These are phyloP conservation scores for Sarcophaga bullata DNA, from an alignment of 1,140 invertebrate genomes.

Conservation along the genomic window DNA sequence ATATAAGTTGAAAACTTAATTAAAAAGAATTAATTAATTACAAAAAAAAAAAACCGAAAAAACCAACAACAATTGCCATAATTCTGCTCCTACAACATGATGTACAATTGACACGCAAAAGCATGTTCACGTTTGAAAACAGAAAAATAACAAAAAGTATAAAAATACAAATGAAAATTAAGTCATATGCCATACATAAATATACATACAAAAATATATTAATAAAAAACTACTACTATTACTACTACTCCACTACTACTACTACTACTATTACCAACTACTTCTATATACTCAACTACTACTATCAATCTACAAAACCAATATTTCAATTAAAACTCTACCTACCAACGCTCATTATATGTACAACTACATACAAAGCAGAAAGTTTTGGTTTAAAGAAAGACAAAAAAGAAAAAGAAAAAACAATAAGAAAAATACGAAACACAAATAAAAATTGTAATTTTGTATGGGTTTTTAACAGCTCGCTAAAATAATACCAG, in stretches of 20 bases:
- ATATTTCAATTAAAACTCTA: not conserved
- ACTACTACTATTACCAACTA: conserved; percentile 15
- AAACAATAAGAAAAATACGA: not conserved
- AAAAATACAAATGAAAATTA: not conserved
- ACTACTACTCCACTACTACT: conserved; percentile 6
- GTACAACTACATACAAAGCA: not conserved
- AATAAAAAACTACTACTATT: not conserved
- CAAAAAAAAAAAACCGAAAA: conserved; percentile 17
- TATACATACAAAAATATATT: conserved; percentile 10
- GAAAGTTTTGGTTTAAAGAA: not conserved
- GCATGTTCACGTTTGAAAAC: conserved; percentile 26
- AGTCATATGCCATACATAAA: conserved; percentile 18
- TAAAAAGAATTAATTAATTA: not conserved
- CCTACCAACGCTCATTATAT: conserved; percentile 1
- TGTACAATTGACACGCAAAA: conserved; percentile 40
- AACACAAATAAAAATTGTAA: not conserved
- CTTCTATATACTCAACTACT: too few species aligned
- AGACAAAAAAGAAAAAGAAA: not conserved
- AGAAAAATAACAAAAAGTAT: not conserved
- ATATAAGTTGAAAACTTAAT: not conserved
- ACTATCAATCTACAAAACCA: not conserved
- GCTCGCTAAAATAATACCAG: conserved; percentile 18
- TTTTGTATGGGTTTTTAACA: conserved; percentile 6
- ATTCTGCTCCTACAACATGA: conserved; percentile 39
- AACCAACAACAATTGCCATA: conserved; percentile 36